These are phyloP conservation scores for Mellivora capensis DNA, from an alignment of 2,113 vertebrate species.

Conservation along the genomic window DNA sequence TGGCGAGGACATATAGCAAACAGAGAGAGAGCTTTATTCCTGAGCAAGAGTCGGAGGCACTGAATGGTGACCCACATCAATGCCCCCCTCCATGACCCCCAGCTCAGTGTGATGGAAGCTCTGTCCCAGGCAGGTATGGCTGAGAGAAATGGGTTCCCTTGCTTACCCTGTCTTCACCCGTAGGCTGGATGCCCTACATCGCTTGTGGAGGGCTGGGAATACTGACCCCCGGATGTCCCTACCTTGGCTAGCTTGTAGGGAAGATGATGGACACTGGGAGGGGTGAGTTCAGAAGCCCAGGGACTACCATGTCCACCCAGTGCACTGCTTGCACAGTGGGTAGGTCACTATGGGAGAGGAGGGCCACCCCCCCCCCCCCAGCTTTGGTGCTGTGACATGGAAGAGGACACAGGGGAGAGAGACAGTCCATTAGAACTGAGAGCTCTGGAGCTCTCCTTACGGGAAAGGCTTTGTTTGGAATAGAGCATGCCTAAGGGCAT, in stretches of 20 bases:
- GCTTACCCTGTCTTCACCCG: neutral
- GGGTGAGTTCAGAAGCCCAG: neutral
- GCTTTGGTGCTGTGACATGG: neutral
- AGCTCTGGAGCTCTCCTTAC: neutral
- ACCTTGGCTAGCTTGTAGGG: neutral
- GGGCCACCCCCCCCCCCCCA: too few species aligned
- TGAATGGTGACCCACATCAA: neutral
- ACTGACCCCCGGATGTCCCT: rapidly evolving
- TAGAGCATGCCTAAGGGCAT: neutral
- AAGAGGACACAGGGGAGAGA: too few species aligned
- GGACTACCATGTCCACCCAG: neutral
- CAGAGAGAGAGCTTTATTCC: neutral
- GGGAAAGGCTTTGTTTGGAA: neutral
- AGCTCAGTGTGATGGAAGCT: neutral
- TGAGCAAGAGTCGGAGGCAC: neutral
- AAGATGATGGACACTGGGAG: neutral
- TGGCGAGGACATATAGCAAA: neutral
- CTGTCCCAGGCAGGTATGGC: too few species aligned
- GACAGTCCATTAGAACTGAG: neutral
- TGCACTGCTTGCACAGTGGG: rapidly evolving
- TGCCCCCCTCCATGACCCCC: rapidly evolving
- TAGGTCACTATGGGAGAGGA: neutral
- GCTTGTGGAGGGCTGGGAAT: neutral
- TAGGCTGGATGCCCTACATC: rapidly evolving
- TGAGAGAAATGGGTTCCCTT: neutral